Evolutionary conservation across 2,113 vertebrate genomes (phyloP), one percentile per base, ranked within the genome.

Genomic region (Podocnemis expansa): DNA sequence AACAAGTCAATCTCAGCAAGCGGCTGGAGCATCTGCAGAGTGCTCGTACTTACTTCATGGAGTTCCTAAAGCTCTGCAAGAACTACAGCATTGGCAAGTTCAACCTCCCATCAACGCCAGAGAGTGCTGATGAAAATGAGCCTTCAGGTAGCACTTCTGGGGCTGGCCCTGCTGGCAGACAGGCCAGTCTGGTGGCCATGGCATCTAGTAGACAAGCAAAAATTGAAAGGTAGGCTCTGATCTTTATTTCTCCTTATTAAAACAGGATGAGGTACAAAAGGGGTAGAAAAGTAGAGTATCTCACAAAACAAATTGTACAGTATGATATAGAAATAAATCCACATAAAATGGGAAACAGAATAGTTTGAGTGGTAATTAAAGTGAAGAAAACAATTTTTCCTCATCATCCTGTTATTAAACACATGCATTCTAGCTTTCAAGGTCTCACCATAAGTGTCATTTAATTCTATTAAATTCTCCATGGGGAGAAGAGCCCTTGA

Each of bases 201-300:
- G 99, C 99, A 6, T 63, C 97, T 55, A 98, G 98, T 80, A 98
- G 99, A 96, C 98, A 98, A 34, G 98, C 98, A 70, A 99, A 99
- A 97, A 99, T 99, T 1, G 98, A 99, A 95, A 98, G 98, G 98
- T 99, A 70, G 86, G 95, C 97, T 14, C 17, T 27, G 55, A 86
- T n/a, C n/a, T 19, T 67, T 21, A 1, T 25, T 10, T 38, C 24
- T 73, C 41, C 19, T 73, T 41, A 25, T 25, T 76, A 76, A 76
- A 45, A 12, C 41, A 76, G 41, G 43, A 27, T 41, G 6, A 45
- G 41, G 14, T 29, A 27, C 41, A 45, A 13, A 16, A 45, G 73
- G 21, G 25, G 41, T 70, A 19, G n/a, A 38, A 7, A 76, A 76
- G 73, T 25, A 8, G 41, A 27, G 13, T 45, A 76, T 27, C 41